phyloP scores from a whole-genome alignment of 2,888 invertebrate species.

The Drosophila ustulata region DNA sequence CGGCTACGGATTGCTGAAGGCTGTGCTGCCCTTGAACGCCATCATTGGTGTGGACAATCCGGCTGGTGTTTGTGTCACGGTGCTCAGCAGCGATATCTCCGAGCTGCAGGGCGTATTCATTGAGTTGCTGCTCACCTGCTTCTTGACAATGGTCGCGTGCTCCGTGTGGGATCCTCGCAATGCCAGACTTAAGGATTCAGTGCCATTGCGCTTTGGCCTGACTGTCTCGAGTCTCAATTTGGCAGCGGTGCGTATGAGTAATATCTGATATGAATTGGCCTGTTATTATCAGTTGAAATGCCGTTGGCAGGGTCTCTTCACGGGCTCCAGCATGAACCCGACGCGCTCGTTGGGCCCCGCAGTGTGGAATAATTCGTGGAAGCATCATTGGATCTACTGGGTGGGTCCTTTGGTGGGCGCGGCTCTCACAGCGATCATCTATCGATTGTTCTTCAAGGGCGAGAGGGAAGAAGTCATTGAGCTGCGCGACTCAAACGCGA shows the following conservation, averaged over 20 bases:
- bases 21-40: constrained; percentile 85
- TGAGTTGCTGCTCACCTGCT: constrained; percentile 88
- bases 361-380: constrained; percentile 88
- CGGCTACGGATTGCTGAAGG: constrained; percentile 89
- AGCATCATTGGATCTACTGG: constrained; percentile 90
- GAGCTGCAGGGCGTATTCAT: constrained; percentile 87
- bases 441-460: constrained; percentile 82
- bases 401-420: constrained; percentile 87
- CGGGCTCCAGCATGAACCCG: constrained; percentile 90
- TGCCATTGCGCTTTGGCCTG: constrained; percentile 88
- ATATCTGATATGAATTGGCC: not conserved
- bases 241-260: constrained; percentile 86
- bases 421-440: constrained; percentile 84
- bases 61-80: constrained; percentile 86
- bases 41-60: constrained; percentile 72
- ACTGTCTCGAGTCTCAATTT: constrained; percentile 88
- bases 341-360: constrained; percentile 90
- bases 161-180: constrained; percentile 90
- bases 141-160: constrained; percentile 88
- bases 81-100: constrained; percentile 86
- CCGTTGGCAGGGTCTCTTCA: constrained; percentile 80
- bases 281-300: not conserved
- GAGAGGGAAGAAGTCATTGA: constrained; percentile 58
- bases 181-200: constrained; percentile 87
- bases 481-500: constrained; percentile 40